Percentiles rank a stretch among this genome's conserved stretches.
Conservation (phyloP, 2,888 invertebrate genomes). For the Pachliopta kotzebuea region DNA sequence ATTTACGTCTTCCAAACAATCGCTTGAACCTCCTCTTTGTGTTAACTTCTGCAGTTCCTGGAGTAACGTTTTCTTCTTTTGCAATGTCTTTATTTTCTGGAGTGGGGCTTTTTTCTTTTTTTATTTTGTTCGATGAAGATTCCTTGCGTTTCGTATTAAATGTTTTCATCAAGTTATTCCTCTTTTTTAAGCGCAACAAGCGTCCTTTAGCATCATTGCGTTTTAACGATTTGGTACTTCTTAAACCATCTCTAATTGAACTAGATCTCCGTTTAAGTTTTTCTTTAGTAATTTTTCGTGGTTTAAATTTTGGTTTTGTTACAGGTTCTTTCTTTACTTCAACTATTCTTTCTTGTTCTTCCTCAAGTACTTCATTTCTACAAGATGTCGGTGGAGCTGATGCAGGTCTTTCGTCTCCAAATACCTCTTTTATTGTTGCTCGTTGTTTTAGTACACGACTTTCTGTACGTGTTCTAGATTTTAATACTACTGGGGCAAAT, state of each 20-base stretch:
- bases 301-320: slow-evolving; percentile 61
- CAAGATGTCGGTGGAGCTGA: slow-evolving; percentile 88
- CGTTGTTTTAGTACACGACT: slow-evolving; percentile 85
- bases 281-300: slow-evolving; percentile 67
- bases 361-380: slow-evolving; percentile 64
- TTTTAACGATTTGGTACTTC: slow-evolving; percentile 71
- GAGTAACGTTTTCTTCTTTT: slow-evolving; percentile 57
- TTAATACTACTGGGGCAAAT: slow-evolving; percentile 86
- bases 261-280: slow-evolving; percentile 63
- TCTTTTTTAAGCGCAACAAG: slow-evolving; percentile 68
- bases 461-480: slow-evolving; percentile 88
- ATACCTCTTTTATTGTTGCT: slow-evolving; percentile 90
- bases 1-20: slow-evolving; percentile 85
- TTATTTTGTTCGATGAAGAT: slow-evolving; percentile 52
- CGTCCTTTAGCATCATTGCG: slow-evolving; percentile 70
- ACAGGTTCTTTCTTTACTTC: slow-evolving; percentile 59
- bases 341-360: slow-evolving; percentile 48
- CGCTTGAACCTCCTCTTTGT: slow-evolving; percentile 82
- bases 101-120: slow-evolving; percentile 54
- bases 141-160: slow-evolving; percentile 70
- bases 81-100: slow-evolving; percentile 66
- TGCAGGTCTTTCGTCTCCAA: slow-evolving; percentile 89
- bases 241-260: slow-evolving; percentile 71
- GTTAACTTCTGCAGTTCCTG: slow-evolving; percentile 52
- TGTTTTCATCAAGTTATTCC: slow-evolving; percentile 71